Conservation (phyloP, 2,797 vertebrate genomes). For the Phrynocephalus vlangalii region DNA sequence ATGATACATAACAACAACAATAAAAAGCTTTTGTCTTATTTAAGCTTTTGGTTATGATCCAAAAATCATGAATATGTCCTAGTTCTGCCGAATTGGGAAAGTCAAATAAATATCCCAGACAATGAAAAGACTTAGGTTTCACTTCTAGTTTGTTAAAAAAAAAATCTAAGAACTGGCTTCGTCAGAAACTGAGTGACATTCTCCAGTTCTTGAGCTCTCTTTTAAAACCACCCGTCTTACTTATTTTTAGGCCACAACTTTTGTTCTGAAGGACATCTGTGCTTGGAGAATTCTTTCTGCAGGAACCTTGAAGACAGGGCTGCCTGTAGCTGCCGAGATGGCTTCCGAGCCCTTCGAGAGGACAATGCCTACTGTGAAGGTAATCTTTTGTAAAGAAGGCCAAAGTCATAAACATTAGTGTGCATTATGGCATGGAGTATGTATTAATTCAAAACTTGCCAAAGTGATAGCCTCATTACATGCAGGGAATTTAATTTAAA, state of each 20-base stretch:
- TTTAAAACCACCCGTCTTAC: constrained; percentile 22
- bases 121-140: neutral
- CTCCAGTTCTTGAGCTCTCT: neutral
- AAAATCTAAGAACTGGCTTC: neutral
- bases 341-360: constrained; percentile 91
- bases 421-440: constrained; percentile 53
- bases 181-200: neutral
- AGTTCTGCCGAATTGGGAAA: too few species aligned
- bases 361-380: constrained; percentile 98
- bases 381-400: constrained; percentile 65
- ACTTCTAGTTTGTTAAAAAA: neutral
- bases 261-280: constrained; percentile 89
- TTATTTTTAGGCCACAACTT: constrained; percentile 91
- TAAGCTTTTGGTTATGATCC: too few species aligned
- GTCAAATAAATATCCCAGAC: neutral
- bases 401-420: constrained; percentile 33
- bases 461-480: constrained; percentile 59
- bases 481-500: constrained; percentile 63
- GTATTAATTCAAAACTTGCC: constrained; percentile 63
- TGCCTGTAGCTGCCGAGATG: constrained; percentile 91
- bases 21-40: too few species aligned
- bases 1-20: too few species aligned
- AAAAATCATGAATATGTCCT: too few species aligned
- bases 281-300: constrained; percentile 93
- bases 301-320: constrained; percentile 91